These are phyloP conservation scores for Drosophila algonquin DNA, from an alignment of 2,888 invertebrate species.

Conservation along the genomic window DNA sequence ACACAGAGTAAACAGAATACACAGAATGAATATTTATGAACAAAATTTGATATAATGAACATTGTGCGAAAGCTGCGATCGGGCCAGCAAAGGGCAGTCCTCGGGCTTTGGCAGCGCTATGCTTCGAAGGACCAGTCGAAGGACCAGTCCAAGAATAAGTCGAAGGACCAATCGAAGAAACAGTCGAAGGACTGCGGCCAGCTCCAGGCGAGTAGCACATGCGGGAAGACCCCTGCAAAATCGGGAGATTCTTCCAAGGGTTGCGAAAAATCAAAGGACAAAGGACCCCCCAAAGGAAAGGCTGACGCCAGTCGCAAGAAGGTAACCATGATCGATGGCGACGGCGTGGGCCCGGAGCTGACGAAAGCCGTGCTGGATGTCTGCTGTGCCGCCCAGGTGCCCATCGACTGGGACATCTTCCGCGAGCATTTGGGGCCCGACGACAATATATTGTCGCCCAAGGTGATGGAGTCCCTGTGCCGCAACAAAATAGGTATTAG, in stretches of 20 bases:
- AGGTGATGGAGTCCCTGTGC: slow-evolving; percentile 90
- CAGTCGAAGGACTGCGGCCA: neutral
- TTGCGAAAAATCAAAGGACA: neutral
- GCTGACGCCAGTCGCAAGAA: neutral
- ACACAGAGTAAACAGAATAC: neutral
- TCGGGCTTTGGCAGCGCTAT: slow-evolving; percentile 2
- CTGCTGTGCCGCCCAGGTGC: slow-evolving; percentile 92
- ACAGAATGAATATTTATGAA: slow-evolving; percentile 9
- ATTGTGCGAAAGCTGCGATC: slow-evolving; percentile 24
- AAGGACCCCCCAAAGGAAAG: neutral
- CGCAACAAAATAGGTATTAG: slow-evolving; percentile 92
- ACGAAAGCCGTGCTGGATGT: slow-evolving; percentile 94
- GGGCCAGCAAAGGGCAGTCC: slow-evolving; percentile 1
- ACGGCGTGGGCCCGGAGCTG: slow-evolving; percentile 98
- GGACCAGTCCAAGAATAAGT: neutral
- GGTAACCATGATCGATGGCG: slow-evolving; percentile 97
- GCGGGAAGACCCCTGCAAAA: neutral
- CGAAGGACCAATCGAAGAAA: neutral
- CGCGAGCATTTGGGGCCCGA: slow-evolving; percentile 93
- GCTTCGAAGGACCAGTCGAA: slow-evolving; percentile 16
- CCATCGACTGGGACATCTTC: slow-evolving; percentile 96
- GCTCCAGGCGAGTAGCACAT: neutral
- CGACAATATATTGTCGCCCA: slow-evolving; percentile 90
- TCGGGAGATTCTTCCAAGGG: neutral
- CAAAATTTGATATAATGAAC: slow-evolving; percentile 54